Conservation (phyloP, 2,888 invertebrate species). For the Leptinotarsa haldemani region DNA sequence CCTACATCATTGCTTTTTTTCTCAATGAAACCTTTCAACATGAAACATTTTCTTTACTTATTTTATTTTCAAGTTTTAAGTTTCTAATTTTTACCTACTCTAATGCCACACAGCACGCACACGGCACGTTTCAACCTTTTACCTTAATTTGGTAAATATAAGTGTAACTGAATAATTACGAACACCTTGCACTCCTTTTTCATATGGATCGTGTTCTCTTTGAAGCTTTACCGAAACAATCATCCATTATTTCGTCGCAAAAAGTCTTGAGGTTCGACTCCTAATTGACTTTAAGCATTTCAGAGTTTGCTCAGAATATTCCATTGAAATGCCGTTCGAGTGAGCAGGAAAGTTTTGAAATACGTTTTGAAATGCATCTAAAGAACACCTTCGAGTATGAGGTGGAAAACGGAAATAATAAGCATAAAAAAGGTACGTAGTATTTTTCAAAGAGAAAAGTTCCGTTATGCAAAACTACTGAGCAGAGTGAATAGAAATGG, state of each 20-base stretch:
- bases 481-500: not conserved
- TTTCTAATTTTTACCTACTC: no score
- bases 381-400: not conserved
- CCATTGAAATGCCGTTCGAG: not conserved
- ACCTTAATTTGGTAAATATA: no score
- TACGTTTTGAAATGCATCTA: not conserved
- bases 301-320: not conserved
- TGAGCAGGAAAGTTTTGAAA: not conserved
- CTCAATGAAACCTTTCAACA: no score
- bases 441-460: not conserved
- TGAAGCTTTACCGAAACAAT: not conserved
- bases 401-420: not conserved
- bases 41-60: no score
- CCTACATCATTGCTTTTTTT: no score
- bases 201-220: not conserved
- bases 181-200: not conserved
- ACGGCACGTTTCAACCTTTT: no score
- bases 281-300: constrained; percentile 1
- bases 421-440: not conserved
- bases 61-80: no score
- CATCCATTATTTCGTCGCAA: not conserved
- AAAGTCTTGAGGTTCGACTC: not conserved
- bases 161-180: not conserved
- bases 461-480: not conserved
- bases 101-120: no score